phyloP scores from a whole-genome alignment of 2,888 invertebrate species.

The Schrankia costaestrigalis region DNA sequence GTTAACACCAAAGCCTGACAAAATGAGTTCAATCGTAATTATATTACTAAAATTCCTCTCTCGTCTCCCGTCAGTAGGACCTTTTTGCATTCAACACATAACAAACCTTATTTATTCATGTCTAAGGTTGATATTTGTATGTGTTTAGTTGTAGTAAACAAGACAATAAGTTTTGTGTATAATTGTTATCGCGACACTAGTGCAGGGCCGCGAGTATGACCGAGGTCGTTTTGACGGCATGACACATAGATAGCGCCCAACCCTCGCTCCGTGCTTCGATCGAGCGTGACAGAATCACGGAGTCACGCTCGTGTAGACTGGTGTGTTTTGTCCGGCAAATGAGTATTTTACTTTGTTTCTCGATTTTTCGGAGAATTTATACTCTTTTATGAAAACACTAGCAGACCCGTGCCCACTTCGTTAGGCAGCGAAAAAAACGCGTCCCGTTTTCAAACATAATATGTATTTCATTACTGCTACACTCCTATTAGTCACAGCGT shows the following conservation, averaged over 20 bases:
- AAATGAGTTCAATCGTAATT: conserved; percentile 30
- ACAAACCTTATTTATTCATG: conserved; percentile 1
- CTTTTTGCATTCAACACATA: conserved; percentile 10
- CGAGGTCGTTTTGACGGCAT: conserved; percentile 40
- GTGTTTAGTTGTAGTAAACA: conserved; percentile 29
- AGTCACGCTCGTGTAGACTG: no score
- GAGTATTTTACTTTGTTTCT: no score
- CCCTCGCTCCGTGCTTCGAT: conserved; percentile 50
- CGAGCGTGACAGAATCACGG: conserved; percentile 21
- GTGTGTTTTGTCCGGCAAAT: no score
- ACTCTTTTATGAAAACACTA: no score
- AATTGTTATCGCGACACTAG: conserved; percentile 68
- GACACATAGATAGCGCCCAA: conserved; percentile 62
- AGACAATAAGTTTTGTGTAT: conserved; percentile 59
- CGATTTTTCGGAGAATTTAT: no score
- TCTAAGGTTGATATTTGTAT: conserved; percentile 21
- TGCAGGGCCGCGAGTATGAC: conserved; percentile 36
- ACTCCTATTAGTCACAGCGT: no score
- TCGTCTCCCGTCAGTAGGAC: no score
- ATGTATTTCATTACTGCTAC: no score
- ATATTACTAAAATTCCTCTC: conserved; percentile 34
- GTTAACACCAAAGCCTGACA: no score
- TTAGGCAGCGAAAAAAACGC: no score
- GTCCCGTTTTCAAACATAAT: no score
- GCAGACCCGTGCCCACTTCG: no score